Evolutionary conservation across 2,888 invertebrate genomes (phyloP).

Genomic region (Sminthurinus aureus): DNA sequence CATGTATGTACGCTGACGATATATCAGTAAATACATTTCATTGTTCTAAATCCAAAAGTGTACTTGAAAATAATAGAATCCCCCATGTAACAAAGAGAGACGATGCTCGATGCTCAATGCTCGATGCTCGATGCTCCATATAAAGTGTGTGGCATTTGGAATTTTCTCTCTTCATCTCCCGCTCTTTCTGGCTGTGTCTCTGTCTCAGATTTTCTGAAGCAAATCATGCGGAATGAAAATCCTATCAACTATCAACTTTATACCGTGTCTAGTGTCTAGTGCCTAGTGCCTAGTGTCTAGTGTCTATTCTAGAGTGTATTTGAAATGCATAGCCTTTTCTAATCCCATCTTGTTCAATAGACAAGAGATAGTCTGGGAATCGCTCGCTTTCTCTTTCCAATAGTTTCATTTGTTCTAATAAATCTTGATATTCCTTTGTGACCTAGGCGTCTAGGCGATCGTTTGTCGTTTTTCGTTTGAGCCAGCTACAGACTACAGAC

Average conservation of each 20-base stretch:
- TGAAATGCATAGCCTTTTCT: conserved; percentile 58
- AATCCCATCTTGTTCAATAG: conserved; percentile 54
- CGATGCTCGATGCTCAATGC: neutral
- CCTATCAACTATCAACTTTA: conserved; percentile 10
- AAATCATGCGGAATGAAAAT: conserved; percentile 30
- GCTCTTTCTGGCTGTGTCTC: too few relatives aligned
- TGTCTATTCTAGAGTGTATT: conserved; percentile 20
- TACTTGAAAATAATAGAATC: neutral
- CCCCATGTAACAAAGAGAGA: neutral
- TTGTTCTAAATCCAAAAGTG: neutral
- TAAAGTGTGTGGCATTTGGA: neutral
- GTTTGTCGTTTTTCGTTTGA: neutral
- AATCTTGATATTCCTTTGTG: conserved; percentile 56
- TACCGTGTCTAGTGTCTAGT: too few relatives aligned
- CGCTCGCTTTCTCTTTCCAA: conserved; percentile 36
- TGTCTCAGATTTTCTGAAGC: conserved; percentile 17
- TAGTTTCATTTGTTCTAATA: conserved; percentile 55
- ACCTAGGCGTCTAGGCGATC: conserved; percentile 2
- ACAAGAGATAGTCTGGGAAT: neutral
- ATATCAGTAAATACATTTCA: neutral
- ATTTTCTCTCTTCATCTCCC: too few relatives aligned
- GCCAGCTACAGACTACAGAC: neutral
- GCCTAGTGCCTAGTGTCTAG: too few relatives aligned
- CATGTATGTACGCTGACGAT: too few relatives aligned
- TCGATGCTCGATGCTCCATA: neutral